phyloP scores from a whole-genome alignment of 2,797 vertebrate genomes.

The Coracias cyanogaster region DNA sequence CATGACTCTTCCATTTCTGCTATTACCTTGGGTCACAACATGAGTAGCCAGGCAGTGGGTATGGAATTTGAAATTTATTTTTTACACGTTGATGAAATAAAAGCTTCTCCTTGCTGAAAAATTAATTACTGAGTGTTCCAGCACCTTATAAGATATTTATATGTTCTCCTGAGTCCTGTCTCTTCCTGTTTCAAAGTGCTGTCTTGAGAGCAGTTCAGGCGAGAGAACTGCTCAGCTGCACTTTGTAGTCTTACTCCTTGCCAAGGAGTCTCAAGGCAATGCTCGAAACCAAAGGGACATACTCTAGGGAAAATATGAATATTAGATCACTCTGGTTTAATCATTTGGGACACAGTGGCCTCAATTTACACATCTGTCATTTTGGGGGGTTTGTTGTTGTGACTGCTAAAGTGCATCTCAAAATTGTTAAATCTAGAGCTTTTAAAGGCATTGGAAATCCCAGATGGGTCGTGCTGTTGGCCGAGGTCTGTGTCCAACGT shows the following conservation, averaged over 20 bases:
- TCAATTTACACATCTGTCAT: background rate
- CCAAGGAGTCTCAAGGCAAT: slow-evolving; percentile 51
- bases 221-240: slow-evolving; percentile 30
- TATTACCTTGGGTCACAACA: background rate
- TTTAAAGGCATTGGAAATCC: background rate
- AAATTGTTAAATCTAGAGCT: background rate
- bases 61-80: slow-evolving; percentile 35
- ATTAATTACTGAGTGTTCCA: slow-evolving; percentile 75
- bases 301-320: slow-evolving; percentile 53
- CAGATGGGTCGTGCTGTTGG: background rate
- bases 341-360: slow-evolving; percentile 19
- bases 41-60: background rate
- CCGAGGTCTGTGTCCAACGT: background rate
- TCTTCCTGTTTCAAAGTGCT: slow-evolving; percentile 61
- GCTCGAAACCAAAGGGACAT: slow-evolving; percentile 35
- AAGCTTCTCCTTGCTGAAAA: slow-evolving; percentile 75
- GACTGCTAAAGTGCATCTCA: background rate
- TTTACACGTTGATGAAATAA: slow-evolving; percentile 67
- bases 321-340: slow-evolving; percentile 53
- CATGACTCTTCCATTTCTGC: background rate
- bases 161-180: slow-evolving; percentile 52
- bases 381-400: background rate
- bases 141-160: slow-evolving; percentile 78
- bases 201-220: slow-evolving; percentile 63
- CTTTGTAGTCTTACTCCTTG: slow-evolving; percentile 30